phyloP scores from a whole-genome alignment of 2,113 vertebrate genomes.

The Aegotheles bennettii region DNA sequence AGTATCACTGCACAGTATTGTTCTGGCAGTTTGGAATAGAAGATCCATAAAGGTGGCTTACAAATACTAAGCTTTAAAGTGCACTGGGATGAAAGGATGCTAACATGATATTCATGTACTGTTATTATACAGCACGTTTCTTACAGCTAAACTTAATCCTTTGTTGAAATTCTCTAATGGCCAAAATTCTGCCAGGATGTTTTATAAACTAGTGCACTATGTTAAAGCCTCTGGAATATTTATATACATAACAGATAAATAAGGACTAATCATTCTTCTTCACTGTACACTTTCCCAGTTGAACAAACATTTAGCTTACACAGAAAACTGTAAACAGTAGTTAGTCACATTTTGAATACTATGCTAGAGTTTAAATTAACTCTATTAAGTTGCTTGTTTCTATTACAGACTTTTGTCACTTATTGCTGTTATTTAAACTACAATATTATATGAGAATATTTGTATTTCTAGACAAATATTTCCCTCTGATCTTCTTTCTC shows the following conservation, averaged over 20 bases:
- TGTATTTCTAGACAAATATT: not conserved
- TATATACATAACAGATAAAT: not conserved
- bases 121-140: not conserved
- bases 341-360: not conserved
- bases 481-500: not conserved
- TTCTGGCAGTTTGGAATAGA: not conserved
- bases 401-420: not conserved
- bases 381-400: not conserved
- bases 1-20: not conserved
- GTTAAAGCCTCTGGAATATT: not conserved
- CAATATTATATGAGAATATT: not conserved
- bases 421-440: not conserved
- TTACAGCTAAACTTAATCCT: not conserved
- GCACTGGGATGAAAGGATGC: not conserved
- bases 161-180: not conserved
- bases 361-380: not conserved
- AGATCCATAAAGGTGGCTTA: not conserved
- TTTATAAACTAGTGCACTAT: not conserved
- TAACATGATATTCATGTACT: not conserved
- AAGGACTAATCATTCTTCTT: not conserved
- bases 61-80: not conserved
- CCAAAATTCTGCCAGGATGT: not conserved
- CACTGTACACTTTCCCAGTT: not conserved
- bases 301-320: not conserved
- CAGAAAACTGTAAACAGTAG: not conserved